Evolutionary conservation across 2,888 invertebrate species (phyloP), one percentile per base, ranked within the genome.

Genomic region (Tubulanus polymorphus): DNA sequence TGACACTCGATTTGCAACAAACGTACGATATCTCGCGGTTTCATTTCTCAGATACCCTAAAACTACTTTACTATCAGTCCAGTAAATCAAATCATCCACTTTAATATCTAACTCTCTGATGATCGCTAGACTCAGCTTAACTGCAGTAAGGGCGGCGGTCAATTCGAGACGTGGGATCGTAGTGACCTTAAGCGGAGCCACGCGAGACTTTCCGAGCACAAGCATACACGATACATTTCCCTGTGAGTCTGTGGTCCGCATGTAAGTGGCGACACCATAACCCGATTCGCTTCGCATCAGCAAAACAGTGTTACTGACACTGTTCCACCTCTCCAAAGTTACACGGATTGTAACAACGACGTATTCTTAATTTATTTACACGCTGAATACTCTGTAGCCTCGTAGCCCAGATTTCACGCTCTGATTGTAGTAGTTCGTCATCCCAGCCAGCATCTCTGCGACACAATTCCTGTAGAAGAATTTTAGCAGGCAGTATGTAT

Each of bases 271-370:
- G 3, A 28, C 41, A 5, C 55, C 59, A 28, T 55, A 55, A 10
- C 54, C 61, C 20, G 29, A 8, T 10, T 59, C 54, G n/a, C 56
- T 54, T n/a, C 2, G 58, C 58, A 47, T 61, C 61, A 12, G 56
- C 51, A 47, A 61, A 56, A 12, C 26, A 15, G 49, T 61, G 57
- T 2, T 57, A n/a, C 35, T 59, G 47, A n/a, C n/a, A n/a, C n/a
- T n/a, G n/a, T n/a, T n/a, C n/a, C n/a, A n/a, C n/a, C n/a, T n/a
- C n/a, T n/a, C n/a, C n/a, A n/a, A n/a, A n/a, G n/a, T n/a, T n/a
- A n/a, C n/a, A n/a, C n/a, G n/a, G n/a, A n/a, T n/a, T n/a, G n/a
- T n/a, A n/a, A n/a, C n/a, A n/a, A n/a, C n/a, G n/a, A n/a, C n/a
- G n/a, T n/a, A n/a, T n/a, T n/a, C n/a, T n/a, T n/a, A n/a, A n/a